phyloP scores from a whole-genome alignment of 1,140 invertebrate species.

The Cephus cinctus region DNA sequence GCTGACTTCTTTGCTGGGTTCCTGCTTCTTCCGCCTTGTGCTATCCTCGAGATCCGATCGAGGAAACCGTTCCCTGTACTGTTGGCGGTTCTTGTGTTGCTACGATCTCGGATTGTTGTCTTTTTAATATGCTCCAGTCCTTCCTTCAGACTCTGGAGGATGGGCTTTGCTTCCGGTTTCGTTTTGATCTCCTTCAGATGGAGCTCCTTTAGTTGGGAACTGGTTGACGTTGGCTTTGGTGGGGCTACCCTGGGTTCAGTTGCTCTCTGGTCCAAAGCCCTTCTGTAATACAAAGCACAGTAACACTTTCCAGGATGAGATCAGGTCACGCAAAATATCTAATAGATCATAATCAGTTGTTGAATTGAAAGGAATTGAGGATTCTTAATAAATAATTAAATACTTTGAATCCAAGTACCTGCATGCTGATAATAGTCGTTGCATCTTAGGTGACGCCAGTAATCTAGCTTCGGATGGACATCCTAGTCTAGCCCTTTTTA shows the following conservation, averaged over 20 bases:
- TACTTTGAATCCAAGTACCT: conserved; percentile 32
- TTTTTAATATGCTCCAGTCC: conserved; percentile 48
- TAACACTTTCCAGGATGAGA: no score
- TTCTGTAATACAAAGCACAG: conserved; percentile 37
- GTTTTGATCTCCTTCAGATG: conserved; percentile 49
- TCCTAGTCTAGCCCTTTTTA: conserved; percentile 45
- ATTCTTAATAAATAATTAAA: not conserved
- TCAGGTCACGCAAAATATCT: no score
- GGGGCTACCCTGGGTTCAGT: conserved; percentile 49
- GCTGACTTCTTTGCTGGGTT: conserved; percentile 52
- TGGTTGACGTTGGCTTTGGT: conserved; percentile 33
- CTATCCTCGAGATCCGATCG: conserved; percentile 48
- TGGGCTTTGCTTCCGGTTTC: conserved; percentile 48
- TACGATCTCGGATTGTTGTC: conserved; percentile 48
- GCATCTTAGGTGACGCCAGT: conserved; percentile 52
- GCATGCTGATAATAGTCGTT: conserved; percentile 50
- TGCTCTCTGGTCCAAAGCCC: conserved; percentile 50
- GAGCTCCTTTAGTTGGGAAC: conserved; percentile 43
- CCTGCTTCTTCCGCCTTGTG: conserved; percentile 43
- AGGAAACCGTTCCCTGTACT: conserved; percentile 35
- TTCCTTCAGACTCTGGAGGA: conserved; percentile 47
- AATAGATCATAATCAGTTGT: no score
- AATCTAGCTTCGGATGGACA: conserved; percentile 48
- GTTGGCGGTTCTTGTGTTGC: conserved; percentile 20
- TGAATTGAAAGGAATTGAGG: not conserved